Base-by-base conservation (phyloP, 2,888 invertebrate genomes). In the Euplexia lucipara region DNA sequence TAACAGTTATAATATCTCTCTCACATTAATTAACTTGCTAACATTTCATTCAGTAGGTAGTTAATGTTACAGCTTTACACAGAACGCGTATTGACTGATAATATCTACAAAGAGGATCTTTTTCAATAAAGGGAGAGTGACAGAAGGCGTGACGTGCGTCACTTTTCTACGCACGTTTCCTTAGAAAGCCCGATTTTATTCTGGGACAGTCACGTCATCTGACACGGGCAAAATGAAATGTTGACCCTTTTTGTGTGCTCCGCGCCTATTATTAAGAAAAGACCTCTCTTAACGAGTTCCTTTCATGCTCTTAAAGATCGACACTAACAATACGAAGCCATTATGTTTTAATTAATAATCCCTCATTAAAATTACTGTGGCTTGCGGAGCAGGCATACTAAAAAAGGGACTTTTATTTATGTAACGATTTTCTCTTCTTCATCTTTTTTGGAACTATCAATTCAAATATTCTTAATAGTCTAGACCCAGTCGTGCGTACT, bases 281-380 rank as follows among this genome's bases (percentile, higher is more conserved):
- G 84, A 86, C 84, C 86, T 86, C 78, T 69, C 88, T 88, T 92
- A 90, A 91, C 88, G 88, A 92, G 89, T 87, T 88, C 85, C 88
- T 90, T 92, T 91, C 86, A 88, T 88, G 82, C 83, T 85, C 75
- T 85, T 78, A 81, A 89, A 88, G 88, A 88, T 87, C 83, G 83
- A 81, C 84, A 82, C 79, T 84, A 86, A 90, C 90, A 92, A 91
- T 89, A 85, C 86, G 80, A 79, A 71, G 81, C 82, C 86, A 88
- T 91, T 90, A 69, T 85, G 75, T 76, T 79, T 77, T 78, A 83
- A 83, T 85, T 85, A 83, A 82, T 80, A 80, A 81, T 78, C 65
- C 69, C 81, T 83, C 77, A 84, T 84, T 84, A 83, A 82, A 79
- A 77, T 69, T 45, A 76, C 47, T 71, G 60, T 61, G 65, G 48